Percentiles rank a stretch among this genome's conserved stretches.
phyloP scores from a whole-genome alignment of 2,113 vertebrate genomes.

The Crotalus horridus region DNA sequence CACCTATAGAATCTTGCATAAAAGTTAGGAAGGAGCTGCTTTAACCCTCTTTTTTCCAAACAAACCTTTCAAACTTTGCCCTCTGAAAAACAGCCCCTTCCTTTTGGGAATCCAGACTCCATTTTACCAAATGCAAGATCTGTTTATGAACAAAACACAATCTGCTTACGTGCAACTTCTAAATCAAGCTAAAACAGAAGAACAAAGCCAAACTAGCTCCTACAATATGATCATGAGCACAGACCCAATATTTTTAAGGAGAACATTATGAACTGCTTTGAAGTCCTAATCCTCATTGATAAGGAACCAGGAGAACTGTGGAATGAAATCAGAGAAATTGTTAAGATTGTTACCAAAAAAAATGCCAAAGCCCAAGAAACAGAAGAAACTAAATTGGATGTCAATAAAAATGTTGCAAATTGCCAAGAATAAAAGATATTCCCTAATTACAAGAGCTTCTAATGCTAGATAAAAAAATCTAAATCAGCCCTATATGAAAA shows the following conservation, averaged over 20 bases:
- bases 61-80: background rate
- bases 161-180: background rate
- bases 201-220: background rate
- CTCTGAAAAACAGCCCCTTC: background rate
- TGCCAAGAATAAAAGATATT: background rate
- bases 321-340: background rate
- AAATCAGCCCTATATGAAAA: background rate
- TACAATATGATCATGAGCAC: background rate
- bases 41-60: background rate
- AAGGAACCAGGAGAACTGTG: background rate
- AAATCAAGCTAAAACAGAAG: background rate
- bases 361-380: background rate
- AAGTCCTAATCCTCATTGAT: background rate
- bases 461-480: background rate
- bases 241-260: background rate
- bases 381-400: background rate
- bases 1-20: background rate
- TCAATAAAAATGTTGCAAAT: background rate
- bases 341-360: background rate
- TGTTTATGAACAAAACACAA: background rate
- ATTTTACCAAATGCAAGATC: background rate
- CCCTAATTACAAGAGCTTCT: background rate
- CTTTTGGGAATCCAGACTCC: background rate
- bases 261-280: background rate
- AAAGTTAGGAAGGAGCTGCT: too few species aligned